Evolutionary conservation across 2,888 invertebrate species (phyloP), one percentile per base, ranked within the genome.

Genomic region (Lithodes maja): DNA sequence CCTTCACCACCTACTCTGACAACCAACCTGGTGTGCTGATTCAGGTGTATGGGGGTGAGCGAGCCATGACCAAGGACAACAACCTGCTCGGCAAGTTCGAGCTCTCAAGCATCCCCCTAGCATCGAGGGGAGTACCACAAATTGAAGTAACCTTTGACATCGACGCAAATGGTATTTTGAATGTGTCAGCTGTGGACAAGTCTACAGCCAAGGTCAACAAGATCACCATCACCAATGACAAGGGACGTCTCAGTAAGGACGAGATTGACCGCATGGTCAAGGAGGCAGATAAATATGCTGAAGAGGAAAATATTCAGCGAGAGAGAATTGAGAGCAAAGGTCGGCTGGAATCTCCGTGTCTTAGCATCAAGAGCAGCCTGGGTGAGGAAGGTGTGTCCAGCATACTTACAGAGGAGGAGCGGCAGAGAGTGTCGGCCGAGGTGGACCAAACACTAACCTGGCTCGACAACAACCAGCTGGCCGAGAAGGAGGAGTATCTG

Each of bases 201-300:
- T 33, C 33, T 33, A 68, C 77, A 9, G 94, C 94, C 33, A 90
- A 79, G 98, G 98, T 98, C 93, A 98, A 97, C 99, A 99, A 91
- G 99, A 98, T 94, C 99, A 99, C 94, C 99, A 99, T 94, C 95
- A 78, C 0, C 93, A 95, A 80, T 93, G 93, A 33, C 33, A 33
- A 33, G 33, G 33, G 33, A 33, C 33, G 33, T 33, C 33, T 33
- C 33, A 33, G 33, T 92, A 94, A 94, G 93, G 95, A 95, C 77
- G 95, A 95, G 79, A 95, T 95, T 92, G 95, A 95, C 91, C 92
- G 93, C 50, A 94, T 94, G 94, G 94, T 95, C n/a, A 96, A 97
- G 92, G 98, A 98, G 93, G 98, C 98, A 52, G 95, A 97, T 96
- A 94, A 94, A 92, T 97, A 96, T 92, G 97, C 94, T 93, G 94